Percentiles rank a stretch among this genome's conserved stretches.
phyloP scores from a whole-genome alignment of 2,888 invertebrate genomes.

The Linyphia triangularis region DNA sequence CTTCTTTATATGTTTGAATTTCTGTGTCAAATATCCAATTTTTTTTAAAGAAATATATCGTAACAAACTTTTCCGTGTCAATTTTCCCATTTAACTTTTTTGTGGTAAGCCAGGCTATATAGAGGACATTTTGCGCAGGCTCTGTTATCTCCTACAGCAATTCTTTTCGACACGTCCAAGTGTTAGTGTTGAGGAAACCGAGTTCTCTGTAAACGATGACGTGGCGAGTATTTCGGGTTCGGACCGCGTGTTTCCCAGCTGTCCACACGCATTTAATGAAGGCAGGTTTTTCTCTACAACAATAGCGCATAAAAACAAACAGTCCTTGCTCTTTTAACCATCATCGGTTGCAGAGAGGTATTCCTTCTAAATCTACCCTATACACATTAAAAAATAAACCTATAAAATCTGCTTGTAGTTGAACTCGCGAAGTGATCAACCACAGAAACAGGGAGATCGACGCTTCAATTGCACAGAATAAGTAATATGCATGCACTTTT shows the following conservation, averaged over 20 bases:
- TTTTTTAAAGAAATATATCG: no score
- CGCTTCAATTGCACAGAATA: no score
- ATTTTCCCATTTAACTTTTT: no score
- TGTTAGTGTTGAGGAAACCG: background rate
- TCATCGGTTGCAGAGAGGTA: background rate
- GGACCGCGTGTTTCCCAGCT: background rate
- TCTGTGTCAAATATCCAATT: no score
- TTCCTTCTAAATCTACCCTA: background rate
- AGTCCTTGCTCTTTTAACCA: background rate
- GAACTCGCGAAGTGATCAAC: background rate
- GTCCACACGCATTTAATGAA: background rate
- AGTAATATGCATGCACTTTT: no score
- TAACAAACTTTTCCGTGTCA: no score
- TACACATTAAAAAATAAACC: no score
- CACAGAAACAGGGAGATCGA: no score
- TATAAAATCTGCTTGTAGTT: background rate
- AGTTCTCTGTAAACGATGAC: background rate
- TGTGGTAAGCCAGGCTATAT: no score
- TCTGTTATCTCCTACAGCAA: no score
- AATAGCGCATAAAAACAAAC: background rate
- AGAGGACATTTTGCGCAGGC: no score
- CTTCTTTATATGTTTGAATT: no score
- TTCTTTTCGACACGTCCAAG: background rate
- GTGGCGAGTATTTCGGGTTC: background rate
- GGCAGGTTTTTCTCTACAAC: background rate